These are phyloP conservation scores for Cantharis flavilabris DNA, from an alignment of 2,888 invertebrate genomes.

Conservation along the genomic window DNA sequence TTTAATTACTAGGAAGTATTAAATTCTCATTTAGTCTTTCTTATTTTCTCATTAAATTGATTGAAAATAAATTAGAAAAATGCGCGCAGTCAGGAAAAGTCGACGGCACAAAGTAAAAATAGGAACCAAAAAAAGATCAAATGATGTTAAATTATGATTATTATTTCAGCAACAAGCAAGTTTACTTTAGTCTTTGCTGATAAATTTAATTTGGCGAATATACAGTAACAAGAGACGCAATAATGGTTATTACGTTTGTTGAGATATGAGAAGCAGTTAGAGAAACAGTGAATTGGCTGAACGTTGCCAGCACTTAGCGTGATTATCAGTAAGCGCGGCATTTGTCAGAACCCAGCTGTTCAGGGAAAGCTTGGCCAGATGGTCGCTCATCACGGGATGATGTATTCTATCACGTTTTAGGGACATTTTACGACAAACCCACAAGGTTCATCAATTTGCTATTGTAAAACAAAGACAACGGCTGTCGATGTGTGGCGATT, in stretches of 20 bases:
- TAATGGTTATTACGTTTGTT: slow-evolving; percentile 50
- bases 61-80: slow-evolving; percentile 34
- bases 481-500: not conserved
- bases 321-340: slow-evolving; percentile 48
- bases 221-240: slow-evolving; percentile 41
- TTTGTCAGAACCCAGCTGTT: slow-evolving; percentile 45
- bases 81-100: slow-evolving; percentile 3
- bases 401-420: slow-evolving; percentile 21
- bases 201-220: slow-evolving; percentile 34
- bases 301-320: slow-evolving; percentile 48
- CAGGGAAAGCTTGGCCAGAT: slow-evolving; percentile 33
- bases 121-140: slow-evolving; percentile 1
- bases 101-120: slow-evolving; percentile 6
- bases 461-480: slow-evolving; percentile 22
- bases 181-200: slow-evolving; percentile 31
- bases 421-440: slow-evolving; percentile 9
- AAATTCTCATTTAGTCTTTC: slow-evolving; percentile 32
- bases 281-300: slow-evolving; percentile 39
- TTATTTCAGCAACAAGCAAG: slow-evolving; percentile 35
- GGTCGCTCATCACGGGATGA: slow-evolving; percentile 33
- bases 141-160: slow-evolving; percentile 28
- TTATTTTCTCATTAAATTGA: slow-evolving; percentile 24
- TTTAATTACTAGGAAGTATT: slow-evolving; percentile 46
- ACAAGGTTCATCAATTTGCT: slow-evolving; percentile 24
- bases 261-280: slow-evolving; percentile 48